Conservation (phyloP, 92 coral and sea anemone genomes). For the Diadumene lineata region DNA sequence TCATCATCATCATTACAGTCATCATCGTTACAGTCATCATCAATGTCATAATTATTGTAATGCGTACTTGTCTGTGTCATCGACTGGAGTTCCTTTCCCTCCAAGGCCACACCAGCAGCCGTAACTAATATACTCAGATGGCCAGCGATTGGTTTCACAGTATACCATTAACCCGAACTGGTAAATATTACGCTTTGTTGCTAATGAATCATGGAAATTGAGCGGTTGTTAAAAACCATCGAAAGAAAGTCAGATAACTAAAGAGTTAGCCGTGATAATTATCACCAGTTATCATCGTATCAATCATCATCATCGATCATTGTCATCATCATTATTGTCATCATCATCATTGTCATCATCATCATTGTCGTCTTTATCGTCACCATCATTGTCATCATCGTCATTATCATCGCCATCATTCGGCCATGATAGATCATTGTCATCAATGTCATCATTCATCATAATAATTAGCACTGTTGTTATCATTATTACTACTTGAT, state of each 20-base stretch:
- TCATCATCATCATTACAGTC: too few species aligned
- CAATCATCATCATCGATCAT: background rate
- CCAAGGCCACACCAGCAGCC: constrained; percentile 39
- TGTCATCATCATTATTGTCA: background rate
- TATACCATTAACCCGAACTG: constrained; percentile 23
- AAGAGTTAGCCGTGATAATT: too few species aligned
- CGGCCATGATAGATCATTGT: background rate
- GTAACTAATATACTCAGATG: constrained; percentile 22
- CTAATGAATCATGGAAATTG: background rate
- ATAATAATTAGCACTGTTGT: background rate
- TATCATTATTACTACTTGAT: too few species aligned
- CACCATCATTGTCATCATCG: background rate
- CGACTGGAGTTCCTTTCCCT: constrained; percentile 35
- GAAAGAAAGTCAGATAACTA: too few species aligned
- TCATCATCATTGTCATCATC: background rate
- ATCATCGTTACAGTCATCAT: too few species aligned
- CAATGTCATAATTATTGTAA: too few species aligned
- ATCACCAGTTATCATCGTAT: background rate
- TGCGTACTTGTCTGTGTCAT: constrained; percentile 26
- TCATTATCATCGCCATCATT: background rate
- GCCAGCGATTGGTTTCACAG: constrained; percentile 28
- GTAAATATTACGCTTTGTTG: constrained; percentile 8
- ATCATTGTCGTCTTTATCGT: background rate
- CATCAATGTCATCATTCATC: background rate
- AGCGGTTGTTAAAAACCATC: too few species aligned